Evolutionary conservation across 2,888 invertebrate genomes (phyloP).

Genomic region (Tenthredo scrophulariae): DNA sequence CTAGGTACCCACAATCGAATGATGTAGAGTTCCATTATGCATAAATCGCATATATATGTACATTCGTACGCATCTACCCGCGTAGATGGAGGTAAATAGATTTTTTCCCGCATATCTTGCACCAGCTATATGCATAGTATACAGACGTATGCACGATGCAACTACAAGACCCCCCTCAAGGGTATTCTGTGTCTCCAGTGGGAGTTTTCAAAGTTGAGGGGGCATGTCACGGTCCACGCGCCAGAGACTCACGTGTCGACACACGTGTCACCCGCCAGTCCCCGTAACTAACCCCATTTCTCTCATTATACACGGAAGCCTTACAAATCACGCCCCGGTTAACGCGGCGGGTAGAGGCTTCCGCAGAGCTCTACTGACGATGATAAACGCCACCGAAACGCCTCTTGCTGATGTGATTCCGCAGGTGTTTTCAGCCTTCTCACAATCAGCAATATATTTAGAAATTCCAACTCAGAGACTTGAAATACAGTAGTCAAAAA

Average conservation of each 20-base stretch:
- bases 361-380: conserved; percentile 22
- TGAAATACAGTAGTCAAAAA: not conserved
- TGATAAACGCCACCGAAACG: conserved; percentile 23
- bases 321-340: conserved; percentile 59
- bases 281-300: conserved; percentile 61
- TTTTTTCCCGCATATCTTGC: not conserved
- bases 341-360: conserved; percentile 50
- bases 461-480: not conserved
- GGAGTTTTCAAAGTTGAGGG: conserved; percentile 57
- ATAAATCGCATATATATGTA: not conserved
- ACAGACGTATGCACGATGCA: not conserved
- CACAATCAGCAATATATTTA: too few species aligned
- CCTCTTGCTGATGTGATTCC: not conserved
- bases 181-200: conserved; percentile 37
- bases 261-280: conserved; percentile 73
- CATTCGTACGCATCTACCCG: not conserved
- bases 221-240: conserved; percentile 73
- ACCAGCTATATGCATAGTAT: not conserved
- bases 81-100: not conserved
- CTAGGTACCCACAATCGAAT: not conserved
- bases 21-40: not conserved
- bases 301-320: conserved; percentile 70
- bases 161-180: conserved; percentile 28
- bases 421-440: not conserved
- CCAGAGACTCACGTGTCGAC: conserved; percentile 74